phyloP scores from a whole-genome alignment of 1,140 invertebrate species.

The roundworm (Caenorhabditis elegans) region WBcel235 BX284605.5:12368001-12368500 shows the following conservation, averaged over 20 bases:
- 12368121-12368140: conserved; percentile 12
- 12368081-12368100: conserved; percentile 19
- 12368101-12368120: conserved; percentile 31
- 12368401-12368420: conserved; percentile 32
- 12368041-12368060: neutral
- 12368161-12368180: neutral
- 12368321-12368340: neutral
- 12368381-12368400: conserved; percentile 35
- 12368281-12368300: conserved; percentile 39
- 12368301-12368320: neutral
- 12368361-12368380: neutral
- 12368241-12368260: conserved; percentile 27
- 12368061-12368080: conserved; percentile 2
- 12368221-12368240: conserved; percentile 19
- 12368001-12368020: too few relatives aligned
- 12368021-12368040: neutral
- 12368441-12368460: conserved; percentile 3
- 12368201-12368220: neutral
- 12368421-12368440: conserved; percentile 38
- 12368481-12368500: conserved; percentile 26
- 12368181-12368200: neutral
- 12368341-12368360: conserved; percentile 8
- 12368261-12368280: conserved; percentile 35
- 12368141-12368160: conserved; percentile 40
- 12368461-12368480: conserved; percentile 28